Conservation (phyloP, 2,113 vertebrate genomes). For the Semnornis frantzii region DNA sequence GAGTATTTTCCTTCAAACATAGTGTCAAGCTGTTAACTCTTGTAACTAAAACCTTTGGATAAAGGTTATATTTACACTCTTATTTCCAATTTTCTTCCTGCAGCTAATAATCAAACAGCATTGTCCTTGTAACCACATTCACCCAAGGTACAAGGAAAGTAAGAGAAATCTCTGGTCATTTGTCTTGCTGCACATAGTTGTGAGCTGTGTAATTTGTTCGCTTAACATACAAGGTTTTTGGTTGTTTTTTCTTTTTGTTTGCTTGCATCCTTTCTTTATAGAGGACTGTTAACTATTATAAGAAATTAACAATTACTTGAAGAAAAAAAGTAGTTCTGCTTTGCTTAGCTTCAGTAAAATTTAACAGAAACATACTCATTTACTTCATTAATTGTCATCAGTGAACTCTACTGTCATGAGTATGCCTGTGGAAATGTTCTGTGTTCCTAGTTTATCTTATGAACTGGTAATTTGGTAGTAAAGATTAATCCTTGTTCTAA, state of each 20-base stretch:
- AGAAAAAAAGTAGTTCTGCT: neutral
- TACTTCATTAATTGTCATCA: neutral
- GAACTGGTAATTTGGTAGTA: neutral
- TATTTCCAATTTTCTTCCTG: constrained; percentile 33
- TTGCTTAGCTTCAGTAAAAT: neutral
- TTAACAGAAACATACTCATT: neutral
- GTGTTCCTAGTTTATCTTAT: neutral
- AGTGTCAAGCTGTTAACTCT: neutral
- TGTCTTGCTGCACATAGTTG: neutral
- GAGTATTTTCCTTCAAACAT: neutral
- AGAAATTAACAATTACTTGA: neutral
- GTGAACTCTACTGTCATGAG: neutral
- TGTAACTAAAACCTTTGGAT: neutral
- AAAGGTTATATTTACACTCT: neutral
- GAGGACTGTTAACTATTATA: neutral
- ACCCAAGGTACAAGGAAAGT: constrained; percentile 32
- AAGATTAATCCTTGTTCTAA: neutral
- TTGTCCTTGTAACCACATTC: constrained; percentile 21
- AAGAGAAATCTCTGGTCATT: neutral
- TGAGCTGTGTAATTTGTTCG: neutral
- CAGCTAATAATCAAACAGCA: constrained; percentile 1
- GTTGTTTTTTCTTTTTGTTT: neutral
- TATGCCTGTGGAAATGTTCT: neutral
- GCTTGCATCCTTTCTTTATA: accelerated
- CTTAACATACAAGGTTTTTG: neutral